phyloP scores from a whole-genome alignment of 2,797 vertebrate genomes.

The Neosalanx taihuensis region DNA sequence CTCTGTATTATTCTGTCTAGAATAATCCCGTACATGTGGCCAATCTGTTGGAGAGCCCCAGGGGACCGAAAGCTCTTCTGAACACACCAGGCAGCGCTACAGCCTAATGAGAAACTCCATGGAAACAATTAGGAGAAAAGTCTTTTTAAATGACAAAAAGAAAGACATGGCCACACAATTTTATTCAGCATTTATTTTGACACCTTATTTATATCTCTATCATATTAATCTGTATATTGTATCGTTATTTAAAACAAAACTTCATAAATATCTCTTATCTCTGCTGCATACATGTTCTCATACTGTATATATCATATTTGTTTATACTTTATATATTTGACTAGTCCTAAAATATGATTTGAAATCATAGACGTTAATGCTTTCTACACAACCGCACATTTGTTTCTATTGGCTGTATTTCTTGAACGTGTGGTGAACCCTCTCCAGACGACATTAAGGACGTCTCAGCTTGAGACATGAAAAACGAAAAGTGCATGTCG shows the following conservation, averaged over 20 bases:
- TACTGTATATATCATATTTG: constrained; percentile 66
- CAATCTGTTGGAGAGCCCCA: constrained; percentile 40
- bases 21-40: constrained; percentile 55
- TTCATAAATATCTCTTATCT: constrained; percentile 69
- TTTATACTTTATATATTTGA: constrained; percentile 62
- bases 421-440: constrained; percentile 21
- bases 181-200: constrained; percentile 78
- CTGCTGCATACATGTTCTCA: constrained; percentile 73
- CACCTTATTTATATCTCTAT: constrained; percentile 75
- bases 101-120: constrained; percentile 32
- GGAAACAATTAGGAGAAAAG: constrained; percentile 2
- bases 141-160: constrained; percentile 44
- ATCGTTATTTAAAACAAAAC: constrained; percentile 73
- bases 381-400: constrained; percentile 71
- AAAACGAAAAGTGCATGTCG: constrained; percentile 31
- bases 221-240: constrained; percentile 70
- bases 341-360: constrained; percentile 77
- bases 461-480: constrained; percentile 44
- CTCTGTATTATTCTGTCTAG: constrained; percentile 53
- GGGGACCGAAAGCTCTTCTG: constrained; percentile 57
- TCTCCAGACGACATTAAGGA: constrained; percentile 41
- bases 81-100: constrained; percentile 45
- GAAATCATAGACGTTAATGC: constrained; percentile 67
- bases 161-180: constrained; percentile 52
- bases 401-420: constrained; percentile 38